Conservation (phyloP, 2,888 invertebrate species). For the Biston stratarius region DNA sequence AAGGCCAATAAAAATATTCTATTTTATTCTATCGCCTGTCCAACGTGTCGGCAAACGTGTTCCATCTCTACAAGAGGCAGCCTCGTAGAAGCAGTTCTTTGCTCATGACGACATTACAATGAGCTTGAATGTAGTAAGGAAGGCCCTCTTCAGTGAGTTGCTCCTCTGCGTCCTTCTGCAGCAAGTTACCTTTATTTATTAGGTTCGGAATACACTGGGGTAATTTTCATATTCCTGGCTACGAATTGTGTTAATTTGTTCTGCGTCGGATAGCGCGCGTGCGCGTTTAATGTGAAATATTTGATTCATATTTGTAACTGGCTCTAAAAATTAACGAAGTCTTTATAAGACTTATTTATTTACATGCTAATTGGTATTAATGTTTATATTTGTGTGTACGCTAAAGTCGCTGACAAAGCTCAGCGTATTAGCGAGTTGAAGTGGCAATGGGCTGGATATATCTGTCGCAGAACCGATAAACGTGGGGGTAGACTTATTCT, state of each 20-base stretch:
- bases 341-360: background rate
- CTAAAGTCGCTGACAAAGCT: too few species aligned
- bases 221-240: conserved; percentile 35
- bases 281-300: conserved; percentile 8
- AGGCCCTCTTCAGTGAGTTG: background rate
- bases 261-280: conserved; percentile 21
- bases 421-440: too few species aligned
- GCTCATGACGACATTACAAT: too few species aligned
- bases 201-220: conserved; percentile 33
- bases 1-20: too few species aligned
- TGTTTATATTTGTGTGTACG: too few species aligned
- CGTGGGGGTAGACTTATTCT: too few species aligned
- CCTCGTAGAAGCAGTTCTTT: too few species aligned
- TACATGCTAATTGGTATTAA: background rate
- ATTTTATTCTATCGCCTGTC: too few species aligned
- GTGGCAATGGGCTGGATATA: too few species aligned
- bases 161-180: conserved; percentile 1
- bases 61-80: too few species aligned
- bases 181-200: conserved; percentile 32
- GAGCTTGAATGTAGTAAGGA: background rate
- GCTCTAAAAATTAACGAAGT: background rate
- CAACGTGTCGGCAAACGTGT: too few species aligned
- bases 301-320: conserved; percentile 2
- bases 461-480: too few species aligned
- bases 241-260: conserved; percentile 33